phyloP scores from a whole-genome alignment of 2,797 vertebrate genomes.

The Dipus sagitta region DNA sequence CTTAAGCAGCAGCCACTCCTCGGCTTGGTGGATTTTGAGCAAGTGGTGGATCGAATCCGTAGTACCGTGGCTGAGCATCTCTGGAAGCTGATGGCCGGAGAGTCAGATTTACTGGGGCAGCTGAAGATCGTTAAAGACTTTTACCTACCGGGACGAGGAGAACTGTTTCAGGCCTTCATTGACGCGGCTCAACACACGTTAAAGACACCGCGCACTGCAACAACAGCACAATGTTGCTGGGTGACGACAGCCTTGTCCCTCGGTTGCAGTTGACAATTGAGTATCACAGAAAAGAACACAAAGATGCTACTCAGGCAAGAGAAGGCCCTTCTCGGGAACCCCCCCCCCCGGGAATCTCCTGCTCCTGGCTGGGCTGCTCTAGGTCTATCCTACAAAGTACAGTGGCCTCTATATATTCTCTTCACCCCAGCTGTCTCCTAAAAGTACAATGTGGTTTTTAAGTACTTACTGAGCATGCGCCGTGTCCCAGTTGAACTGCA shows the following conservation, averaged over 20 bases:
- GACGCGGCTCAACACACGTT: no score
- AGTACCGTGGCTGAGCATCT: no score
- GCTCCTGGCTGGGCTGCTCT: conserved; percentile 98
- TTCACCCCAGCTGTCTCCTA: conserved; percentile 98
- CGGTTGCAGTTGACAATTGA: conserved; percentile 97
- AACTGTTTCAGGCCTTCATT: no score
- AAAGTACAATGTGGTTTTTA: conserved; percentile 99
- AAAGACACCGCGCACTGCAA: no score
- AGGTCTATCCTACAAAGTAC: conserved; percentile 97
- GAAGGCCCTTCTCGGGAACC: conserved; percentile 95
- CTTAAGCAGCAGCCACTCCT: no score
- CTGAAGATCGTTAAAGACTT: no score
- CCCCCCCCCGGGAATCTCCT: conserved; percentile 95
- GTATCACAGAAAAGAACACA: conserved; percentile 96
- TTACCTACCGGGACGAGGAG: no score
- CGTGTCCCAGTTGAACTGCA: conserved; percentile 97
- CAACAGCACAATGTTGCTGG: conserved; percentile 89
- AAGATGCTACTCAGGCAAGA: conserved; percentile 93
- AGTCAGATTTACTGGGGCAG: no score
- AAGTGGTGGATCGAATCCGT: no score
- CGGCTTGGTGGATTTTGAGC: no score
- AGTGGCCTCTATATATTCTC: conserved; percentile 99
- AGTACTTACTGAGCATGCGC: conserved; percentile 97
- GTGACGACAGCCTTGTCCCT: conserved; percentile 98
- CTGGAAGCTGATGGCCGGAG: no score